Conservation (phyloP, 2,113 vertebrate species). For the Hippocampus comes region DNA sequence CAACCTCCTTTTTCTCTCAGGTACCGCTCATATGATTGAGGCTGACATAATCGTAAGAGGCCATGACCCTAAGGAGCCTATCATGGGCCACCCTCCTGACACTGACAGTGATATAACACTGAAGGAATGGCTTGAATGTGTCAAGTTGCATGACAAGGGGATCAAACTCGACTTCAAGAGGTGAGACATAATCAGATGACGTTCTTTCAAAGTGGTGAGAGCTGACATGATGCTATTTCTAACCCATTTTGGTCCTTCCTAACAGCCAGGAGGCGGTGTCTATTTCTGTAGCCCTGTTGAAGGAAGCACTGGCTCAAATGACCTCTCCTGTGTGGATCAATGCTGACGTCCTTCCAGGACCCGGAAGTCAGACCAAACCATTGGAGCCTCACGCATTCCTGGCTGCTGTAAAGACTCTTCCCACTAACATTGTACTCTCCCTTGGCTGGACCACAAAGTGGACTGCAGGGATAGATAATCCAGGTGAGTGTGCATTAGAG, state of each 20-base stretch:
- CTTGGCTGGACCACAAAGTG: conserved; percentile 88
- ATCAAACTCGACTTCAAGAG: conserved; percentile 97
- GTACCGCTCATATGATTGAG: conserved; percentile 86
- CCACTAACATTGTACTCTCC: conserved; percentile 77
- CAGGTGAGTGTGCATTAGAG: conserved; percentile 63
- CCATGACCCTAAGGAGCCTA: conserved; percentile 70
- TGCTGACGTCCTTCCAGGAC: conserved; percentile 84
- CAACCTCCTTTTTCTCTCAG: conserved; percentile 52
- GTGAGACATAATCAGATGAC: conserved; percentile 48
- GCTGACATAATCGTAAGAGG: conserved; percentile 82
- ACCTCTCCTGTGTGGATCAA: conserved; percentile 83
- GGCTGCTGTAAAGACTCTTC: conserved; percentile 62
- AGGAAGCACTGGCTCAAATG: conserved; percentile 47
- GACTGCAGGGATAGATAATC: conserved; percentile 68
- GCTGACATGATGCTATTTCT: not conserved
- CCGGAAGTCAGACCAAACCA: conserved; percentile 67
- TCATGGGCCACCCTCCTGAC: conserved; percentile 92
- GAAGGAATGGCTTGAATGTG: conserved; percentile 78
- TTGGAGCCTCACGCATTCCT: conserved; percentile 76
- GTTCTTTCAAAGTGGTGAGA: not conserved
- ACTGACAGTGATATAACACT: conserved; percentile 85
- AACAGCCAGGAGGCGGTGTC: conserved; percentile 77
- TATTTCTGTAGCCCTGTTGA: conserved; percentile 77
- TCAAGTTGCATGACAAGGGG: conserved; percentile 75
- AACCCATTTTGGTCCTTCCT: not conserved